Evolutionary conservation across 1,140 invertebrate species (phyloP).

Genomic region (Reticulitermes speratus): DNA sequence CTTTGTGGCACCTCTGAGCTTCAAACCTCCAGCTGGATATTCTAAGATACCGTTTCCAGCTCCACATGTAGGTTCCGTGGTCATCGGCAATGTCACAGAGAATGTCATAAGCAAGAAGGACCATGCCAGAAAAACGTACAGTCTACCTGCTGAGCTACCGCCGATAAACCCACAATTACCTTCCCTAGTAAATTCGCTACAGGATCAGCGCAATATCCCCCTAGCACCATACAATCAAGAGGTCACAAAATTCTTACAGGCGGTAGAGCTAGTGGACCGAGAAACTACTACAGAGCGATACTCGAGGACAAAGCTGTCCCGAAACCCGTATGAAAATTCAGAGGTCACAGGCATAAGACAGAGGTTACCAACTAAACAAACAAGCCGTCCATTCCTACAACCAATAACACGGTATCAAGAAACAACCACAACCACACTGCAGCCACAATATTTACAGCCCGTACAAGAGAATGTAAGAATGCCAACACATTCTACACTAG

Average conservation of each 20-base stretch:
- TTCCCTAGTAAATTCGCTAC: conserved; percentile 58
- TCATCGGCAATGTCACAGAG: conserved; percentile 52
- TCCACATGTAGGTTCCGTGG: conserved; percentile 80
- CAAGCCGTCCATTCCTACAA: not conserved
- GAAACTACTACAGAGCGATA: not conserved
- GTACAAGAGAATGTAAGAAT: not conserved
- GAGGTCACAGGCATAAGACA: not conserved
- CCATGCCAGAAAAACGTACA: conserved; percentile 37
- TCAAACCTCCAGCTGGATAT: conserved; percentile 74
- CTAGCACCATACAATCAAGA: not conserved
- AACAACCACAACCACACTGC: not conserved
- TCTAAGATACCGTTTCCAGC: conserved; percentile 80
- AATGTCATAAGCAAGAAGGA: conserved; percentile 25
- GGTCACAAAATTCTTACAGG: not conserved
- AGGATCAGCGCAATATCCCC: conserved; percentile 46
- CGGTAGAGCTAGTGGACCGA: not conserved
- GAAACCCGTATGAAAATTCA: not conserved
- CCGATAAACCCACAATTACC: conserved; percentile 56
- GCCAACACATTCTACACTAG: not conserved
- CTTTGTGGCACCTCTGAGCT: conserved; percentile 80
- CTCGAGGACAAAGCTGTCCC: not conserved
- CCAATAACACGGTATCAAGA: not conserved
- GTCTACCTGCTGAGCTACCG: conserved; percentile 50
- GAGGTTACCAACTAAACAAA: not conserved
- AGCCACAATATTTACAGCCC: not conserved